Evolutionary conservation across 2,888 invertebrate genomes (phyloP), one percentile per base, ranked within the genome.

Genomic region (Apamea epomidion): DNA sequence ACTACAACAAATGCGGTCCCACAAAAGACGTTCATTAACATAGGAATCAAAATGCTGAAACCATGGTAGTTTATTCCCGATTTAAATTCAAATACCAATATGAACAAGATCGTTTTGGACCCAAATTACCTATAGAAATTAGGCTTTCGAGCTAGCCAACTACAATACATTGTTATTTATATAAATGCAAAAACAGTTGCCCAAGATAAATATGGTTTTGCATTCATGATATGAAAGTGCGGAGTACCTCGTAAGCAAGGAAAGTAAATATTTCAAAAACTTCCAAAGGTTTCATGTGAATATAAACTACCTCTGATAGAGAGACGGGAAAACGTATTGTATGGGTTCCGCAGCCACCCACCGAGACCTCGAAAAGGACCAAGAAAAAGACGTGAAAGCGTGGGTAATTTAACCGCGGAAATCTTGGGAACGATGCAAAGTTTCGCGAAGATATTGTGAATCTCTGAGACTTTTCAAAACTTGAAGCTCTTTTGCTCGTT

Each of bases 351-450:
- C 74, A 74, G 77, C 78, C 79, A 73, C 81, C 86, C 74, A 82
- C 77, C 69, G 81, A 88, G 78, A 82, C 78, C 81, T 86, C 78
- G 58, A 80, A 87, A 88, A 86, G 82, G 86, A 85, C 78, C 77
- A 77, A 84, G 82, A 84, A 89, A 83, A 85, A 85, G 75, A 86
- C 74, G 76, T 90, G 78, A 89, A 89, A 87, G 85, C 84, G 79
- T 64, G 86, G 88, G 86, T 90, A 91, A 91, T 90, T 89, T 90
- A 91, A 90, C 91, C 90, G 86, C 90, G 89, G 92, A 92, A 93
- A 92, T 91, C 91, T 91, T 91, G 90, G 87, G 87, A 93, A 91
- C 89, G 91, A 90, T 88, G 91, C 89, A 89, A 92, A 92, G 88
- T 92, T 92, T 88, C 80, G 80, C 80, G 51, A 89, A 92, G 90